Conservation (phyloP, 2,888 invertebrate species). For the Ecliptopera silaceata region DNA sequence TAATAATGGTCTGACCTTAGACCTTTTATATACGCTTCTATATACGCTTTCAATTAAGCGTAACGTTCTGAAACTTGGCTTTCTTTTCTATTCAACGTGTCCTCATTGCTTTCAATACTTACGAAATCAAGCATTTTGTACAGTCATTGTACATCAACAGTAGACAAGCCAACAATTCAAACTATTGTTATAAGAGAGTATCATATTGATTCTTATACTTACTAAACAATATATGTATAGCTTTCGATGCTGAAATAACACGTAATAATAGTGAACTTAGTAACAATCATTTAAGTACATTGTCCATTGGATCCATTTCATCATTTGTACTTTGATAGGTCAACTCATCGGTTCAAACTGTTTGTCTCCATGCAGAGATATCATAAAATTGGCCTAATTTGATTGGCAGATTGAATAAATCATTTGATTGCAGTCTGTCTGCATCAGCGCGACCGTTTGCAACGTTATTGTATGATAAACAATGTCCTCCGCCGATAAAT, state of each 20-base stretch:
- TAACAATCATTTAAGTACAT: no score
- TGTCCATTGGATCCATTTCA: no score
- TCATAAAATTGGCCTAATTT: conserved; percentile 26
- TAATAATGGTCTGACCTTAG: conserved; percentile 18
- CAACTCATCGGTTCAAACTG: conserved; percentile 13
- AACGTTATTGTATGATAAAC: conserved; percentile 32
- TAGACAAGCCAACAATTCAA: background rate
- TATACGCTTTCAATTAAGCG: conserved; percentile 18
- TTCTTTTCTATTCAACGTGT: conserved; percentile 16
- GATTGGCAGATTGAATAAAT: conserved; percentile 31
- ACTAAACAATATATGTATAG: no score
- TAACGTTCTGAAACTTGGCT: conserved; percentile 19
- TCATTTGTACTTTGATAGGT: background rate
- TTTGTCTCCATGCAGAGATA: conserved; percentile 15
- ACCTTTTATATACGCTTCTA: conserved; percentile 19
- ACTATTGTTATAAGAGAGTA: background rate
- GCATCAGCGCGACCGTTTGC: conserved; percentile 18
- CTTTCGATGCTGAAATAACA: no score
- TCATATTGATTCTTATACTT: no score
- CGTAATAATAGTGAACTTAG: no score
- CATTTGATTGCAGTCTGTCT: conserved; percentile 23
- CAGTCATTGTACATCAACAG: background rate
- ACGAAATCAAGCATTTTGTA: background rate
- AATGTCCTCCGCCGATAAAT: conserved; percentile 19
- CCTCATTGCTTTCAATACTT: conserved; percentile 11